A percentile compares a stretch with the other conserved stretches of the same genome.
These are phyloP conservation scores for Arenaria interpres DNA, from an alignment of 2,113 vertebrate species.

Conservation along the genomic window DNA sequence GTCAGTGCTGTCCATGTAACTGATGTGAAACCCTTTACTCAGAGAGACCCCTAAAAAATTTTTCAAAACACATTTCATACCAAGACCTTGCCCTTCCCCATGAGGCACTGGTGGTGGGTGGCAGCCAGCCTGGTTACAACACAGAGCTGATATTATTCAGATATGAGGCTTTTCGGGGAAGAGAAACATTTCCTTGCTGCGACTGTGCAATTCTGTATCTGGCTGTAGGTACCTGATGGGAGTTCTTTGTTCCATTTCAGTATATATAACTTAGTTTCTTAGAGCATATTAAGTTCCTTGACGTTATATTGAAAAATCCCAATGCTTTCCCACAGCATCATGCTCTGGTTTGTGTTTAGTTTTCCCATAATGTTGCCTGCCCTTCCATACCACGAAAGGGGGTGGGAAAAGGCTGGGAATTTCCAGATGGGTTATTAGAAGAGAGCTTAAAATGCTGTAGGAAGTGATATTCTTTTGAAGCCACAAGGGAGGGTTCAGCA, in stretches of 20 bases:
- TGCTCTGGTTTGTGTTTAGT: not conserved
- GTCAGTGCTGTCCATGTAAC: not conserved
- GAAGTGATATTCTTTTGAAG: not conserved
- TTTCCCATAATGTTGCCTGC: not conserved
- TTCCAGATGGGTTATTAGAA: not conserved
- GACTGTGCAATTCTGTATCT: not conserved
- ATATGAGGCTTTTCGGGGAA: not conserved
- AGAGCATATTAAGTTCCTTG: not conserved
- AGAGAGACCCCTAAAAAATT: rapidly evolving
- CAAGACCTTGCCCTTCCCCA: not conserved
- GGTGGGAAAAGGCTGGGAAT: not conserved
- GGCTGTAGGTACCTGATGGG: not conserved
- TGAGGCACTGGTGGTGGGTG: not conserved
- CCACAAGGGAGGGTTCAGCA: not conserved
- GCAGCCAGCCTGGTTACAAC: not conserved
- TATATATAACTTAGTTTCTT: not conserved
- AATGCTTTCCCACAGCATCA: not conserved
- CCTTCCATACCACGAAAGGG: not conserved
- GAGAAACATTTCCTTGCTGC: not conserved
- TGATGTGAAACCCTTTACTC: not conserved
- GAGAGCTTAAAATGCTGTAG: not conserved
- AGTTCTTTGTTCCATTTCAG: not conserved
- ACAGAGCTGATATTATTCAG: not conserved
- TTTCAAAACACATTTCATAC: not conserved
- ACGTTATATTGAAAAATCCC: not conserved